phyloP scores from a whole-genome alignment of 1,140 invertebrate species.

The Colletes gigas region DNA sequence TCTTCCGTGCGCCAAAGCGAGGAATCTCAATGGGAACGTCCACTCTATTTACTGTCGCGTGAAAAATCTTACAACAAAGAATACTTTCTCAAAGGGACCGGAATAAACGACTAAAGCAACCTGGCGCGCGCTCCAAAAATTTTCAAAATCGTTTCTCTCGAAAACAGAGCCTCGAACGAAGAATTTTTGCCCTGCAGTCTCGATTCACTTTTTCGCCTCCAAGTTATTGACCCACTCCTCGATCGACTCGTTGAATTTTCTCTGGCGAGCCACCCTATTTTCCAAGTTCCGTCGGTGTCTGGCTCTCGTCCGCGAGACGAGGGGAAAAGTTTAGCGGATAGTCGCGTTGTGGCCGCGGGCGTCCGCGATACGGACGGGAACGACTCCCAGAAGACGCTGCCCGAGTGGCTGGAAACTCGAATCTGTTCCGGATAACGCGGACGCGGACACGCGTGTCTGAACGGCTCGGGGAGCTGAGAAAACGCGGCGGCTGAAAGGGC shows the following conservation, averaged over 20 bases:
- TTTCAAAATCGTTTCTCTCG: no score
- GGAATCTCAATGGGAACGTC: no score
- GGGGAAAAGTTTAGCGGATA: conserved; percentile 15
- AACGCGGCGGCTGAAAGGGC: background rate
- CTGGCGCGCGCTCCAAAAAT: no score
- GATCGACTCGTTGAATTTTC: no score
- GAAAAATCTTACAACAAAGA: no score
- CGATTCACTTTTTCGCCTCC: no score
- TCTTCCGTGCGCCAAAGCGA: no score
- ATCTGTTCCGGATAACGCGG: background rate
- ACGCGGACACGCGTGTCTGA: background rate
- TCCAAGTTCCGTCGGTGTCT: background rate
- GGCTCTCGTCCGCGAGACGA: background rate
- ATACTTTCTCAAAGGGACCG: no score
- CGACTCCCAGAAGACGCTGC: conserved; percentile 9
- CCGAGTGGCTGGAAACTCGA: background rate
- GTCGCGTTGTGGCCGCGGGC: conserved; percentile 5
- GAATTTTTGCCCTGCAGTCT: no score
- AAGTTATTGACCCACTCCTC: background rate
- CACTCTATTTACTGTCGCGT: no score
- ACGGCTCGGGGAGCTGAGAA: background rate
- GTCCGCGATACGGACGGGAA: conserved; percentile 7
- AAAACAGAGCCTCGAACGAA: no score
- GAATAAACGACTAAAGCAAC: no score
- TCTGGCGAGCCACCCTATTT: background rate